phyloP scores from a whole-genome alignment of 2,888 invertebrate genomes.

The Scaptodrosophila latifasciaeformis region DNA sequence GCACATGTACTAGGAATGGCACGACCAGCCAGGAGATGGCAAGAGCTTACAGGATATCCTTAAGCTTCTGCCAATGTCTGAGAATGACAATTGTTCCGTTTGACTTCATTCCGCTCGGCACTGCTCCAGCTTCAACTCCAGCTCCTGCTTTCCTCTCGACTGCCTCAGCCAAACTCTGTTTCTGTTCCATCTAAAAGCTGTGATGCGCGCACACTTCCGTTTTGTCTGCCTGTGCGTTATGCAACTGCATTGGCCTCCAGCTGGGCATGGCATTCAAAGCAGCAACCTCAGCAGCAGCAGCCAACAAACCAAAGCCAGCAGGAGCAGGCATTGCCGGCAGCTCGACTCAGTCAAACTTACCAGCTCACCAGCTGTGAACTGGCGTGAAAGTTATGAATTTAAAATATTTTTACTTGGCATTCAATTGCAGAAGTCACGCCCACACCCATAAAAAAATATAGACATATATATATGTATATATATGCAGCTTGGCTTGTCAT shows the following conservation, averaged over 20 bases:
- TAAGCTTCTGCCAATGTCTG: no score
- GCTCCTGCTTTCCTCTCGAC: background rate
- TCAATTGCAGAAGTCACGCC: constrained; percentile 61
- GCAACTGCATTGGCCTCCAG: constrained; percentile 68
- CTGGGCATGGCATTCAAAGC: constrained; percentile 67
- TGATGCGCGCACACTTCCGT: constrained; percentile 60
- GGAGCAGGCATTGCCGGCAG: constrained; percentile 1
- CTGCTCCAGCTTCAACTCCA: background rate
- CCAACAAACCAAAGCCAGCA: constrained; percentile 15
- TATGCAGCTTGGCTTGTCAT: background rate
- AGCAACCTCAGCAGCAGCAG: constrained; percentile 46
- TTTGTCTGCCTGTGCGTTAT: constrained; percentile 32
- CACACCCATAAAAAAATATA: constrained; percentile 45
- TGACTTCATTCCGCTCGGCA: background rate
- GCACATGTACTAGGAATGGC: no score
- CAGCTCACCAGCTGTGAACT: constrained; percentile 61
- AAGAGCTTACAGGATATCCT: no score
- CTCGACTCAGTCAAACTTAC: constrained; percentile 1
- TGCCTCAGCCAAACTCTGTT: background rate
- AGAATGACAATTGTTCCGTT: background rate
- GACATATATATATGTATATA: constrained; percentile 3
- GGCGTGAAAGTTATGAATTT: constrained; percentile 69
- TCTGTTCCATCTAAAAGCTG: no score
- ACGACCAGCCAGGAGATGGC: no score
- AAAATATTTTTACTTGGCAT: constrained; percentile 28